A percentile compares a stretch with the other conserved stretches of the same genome.
phyloP scores from a whole-genome alignment of 2,888 invertebrate species.

The Dasypolia templi region DNA sequence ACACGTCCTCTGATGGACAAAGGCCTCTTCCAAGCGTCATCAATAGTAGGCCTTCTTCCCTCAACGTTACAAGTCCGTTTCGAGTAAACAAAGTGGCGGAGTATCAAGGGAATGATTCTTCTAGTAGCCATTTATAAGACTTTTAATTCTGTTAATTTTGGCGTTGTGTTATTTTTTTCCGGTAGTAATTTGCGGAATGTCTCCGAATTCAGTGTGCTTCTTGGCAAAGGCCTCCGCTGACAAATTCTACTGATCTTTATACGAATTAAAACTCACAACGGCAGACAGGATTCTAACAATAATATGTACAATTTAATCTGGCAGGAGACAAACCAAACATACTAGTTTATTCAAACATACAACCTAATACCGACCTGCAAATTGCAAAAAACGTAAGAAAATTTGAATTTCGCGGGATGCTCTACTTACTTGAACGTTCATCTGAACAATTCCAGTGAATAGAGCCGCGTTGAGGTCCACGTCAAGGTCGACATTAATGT shows the following conservation, averaged over 20 bases:
- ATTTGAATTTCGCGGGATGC: too few relatives aligned
- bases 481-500: constrained; percentile 79
- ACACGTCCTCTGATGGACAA: neutral
- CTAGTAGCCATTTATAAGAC: neutral
- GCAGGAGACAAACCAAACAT: too few relatives aligned
- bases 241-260: neutral
- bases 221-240: neutral
- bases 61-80: neutral
- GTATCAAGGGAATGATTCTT: neutral
- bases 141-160: neutral
- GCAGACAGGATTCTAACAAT: neutral
- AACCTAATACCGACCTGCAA: too few relatives aligned
- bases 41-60: neutral
- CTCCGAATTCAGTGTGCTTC: neutral
- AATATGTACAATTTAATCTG: neutral
- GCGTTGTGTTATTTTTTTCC: neutral
- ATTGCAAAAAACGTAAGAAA: too few relatives aligned
- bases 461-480: constrained; percentile 76
- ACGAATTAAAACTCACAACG: neutral
- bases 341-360: neutral
- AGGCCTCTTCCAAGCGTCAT: neutral
- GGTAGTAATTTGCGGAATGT: neutral
- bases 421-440: constrained; percentile 78
- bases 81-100: neutral
- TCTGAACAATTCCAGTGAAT: constrained; percentile 78